Percentiles rank a stretch among this genome's conserved stretches.
Evolutionary conservation across 2,888 invertebrate species (phyloP).

Genomic region (Blastobasis adustella): DNA sequence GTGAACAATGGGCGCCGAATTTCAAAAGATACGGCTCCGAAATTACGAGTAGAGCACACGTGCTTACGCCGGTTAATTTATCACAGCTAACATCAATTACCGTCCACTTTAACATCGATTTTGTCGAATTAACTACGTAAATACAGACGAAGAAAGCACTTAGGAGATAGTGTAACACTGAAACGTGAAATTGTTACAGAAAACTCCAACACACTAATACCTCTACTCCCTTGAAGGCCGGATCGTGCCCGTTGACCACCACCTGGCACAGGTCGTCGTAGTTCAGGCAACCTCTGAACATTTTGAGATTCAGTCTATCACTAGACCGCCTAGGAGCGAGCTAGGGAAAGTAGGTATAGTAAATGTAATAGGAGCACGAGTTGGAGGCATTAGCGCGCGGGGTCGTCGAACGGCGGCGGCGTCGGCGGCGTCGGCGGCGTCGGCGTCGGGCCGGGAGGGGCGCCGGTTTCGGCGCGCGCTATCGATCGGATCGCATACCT

Average conservation of each 20-base stretch:
- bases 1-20: no score
- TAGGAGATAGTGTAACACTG: not conserved
- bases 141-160: not conserved
- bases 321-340: not conserved
- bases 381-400: slow-evolving; percentile 52
- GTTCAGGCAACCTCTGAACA: slow-evolving; percentile 4
- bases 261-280: slow-evolving; percentile 3
- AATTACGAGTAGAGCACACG: not conserved
- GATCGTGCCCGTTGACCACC: not conserved
- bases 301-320: not conserved
- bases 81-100: not conserved
- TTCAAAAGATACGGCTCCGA: no score
- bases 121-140: not conserved
- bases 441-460: slow-evolving; percentile 69
- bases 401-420: slow-evolving; percentile 65
- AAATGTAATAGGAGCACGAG: slow-evolving; percentile 34
- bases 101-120: not conserved
- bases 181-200: not conserved
- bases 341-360: slow-evolving; percentile 1
- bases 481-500: slow-evolving; percentile 81
- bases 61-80: not conserved
- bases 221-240: not conserved
- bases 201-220: not conserved
- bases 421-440: slow-evolving; percentile 68
- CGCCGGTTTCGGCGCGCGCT: slow-evolving; percentile 67